These are phyloP conservation scores for Polymixis lichenea DNA, from an alignment of 2,888 invertebrate genomes.

Conservation along the genomic window DNA sequence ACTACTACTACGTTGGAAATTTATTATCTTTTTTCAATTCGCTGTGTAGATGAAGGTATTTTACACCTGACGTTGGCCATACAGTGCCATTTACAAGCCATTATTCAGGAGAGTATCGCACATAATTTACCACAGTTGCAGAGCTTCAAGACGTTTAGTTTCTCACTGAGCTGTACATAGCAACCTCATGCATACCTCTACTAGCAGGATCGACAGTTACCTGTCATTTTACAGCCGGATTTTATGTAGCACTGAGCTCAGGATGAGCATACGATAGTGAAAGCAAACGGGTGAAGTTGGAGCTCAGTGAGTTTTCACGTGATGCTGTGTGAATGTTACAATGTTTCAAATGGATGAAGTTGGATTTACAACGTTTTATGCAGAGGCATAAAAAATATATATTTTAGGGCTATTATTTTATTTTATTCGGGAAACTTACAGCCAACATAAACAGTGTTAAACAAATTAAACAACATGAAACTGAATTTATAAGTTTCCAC, in stretches of 20 bases:
- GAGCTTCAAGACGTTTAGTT: neutral
- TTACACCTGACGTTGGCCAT: neutral
- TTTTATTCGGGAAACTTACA: no score
- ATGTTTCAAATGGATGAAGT: constrained; percentile 3
- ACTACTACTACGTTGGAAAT: neutral
- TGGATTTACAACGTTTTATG: neutral
- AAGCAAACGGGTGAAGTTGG: constrained; percentile 7
- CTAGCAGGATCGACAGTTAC: neutral
- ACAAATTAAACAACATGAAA: no score
- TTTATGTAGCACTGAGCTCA: neutral
- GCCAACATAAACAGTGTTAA: no score
- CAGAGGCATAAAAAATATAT: no score
- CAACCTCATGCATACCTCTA: neutral
- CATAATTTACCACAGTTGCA: neutral
- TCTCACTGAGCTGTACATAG: neutral
- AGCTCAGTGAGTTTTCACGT: neutral
- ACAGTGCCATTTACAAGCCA: neutral
- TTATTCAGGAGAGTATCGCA: neutral
- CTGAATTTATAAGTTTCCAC: no score
- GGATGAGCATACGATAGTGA: neutral
- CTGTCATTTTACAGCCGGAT: neutral
- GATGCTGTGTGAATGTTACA: neutral
- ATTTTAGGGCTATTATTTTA: no score
- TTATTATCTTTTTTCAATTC: neutral
- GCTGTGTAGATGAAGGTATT: neutral